These are phyloP conservation scores for Lordiphosa andalusiaca DNA, from an alignment of 2,888 invertebrate genomes.

Conservation along the genomic window DNA sequence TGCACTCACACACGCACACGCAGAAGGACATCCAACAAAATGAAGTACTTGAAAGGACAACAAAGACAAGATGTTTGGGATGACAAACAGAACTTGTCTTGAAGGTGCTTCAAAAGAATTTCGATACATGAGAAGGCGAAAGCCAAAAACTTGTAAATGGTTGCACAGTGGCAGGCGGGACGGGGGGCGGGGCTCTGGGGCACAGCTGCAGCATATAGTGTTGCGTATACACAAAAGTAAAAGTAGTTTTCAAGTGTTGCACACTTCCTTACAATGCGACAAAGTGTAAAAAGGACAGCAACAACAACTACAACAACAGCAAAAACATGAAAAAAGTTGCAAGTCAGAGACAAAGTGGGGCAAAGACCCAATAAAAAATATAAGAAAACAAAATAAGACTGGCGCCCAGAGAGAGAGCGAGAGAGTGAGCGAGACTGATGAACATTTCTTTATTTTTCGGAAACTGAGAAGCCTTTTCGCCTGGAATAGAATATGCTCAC, in stretches of 20 bases:
- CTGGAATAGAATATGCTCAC: conserved; percentile 3
- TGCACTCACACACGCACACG: conserved; percentile 5
- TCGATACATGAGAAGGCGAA: conserved; percentile 31
- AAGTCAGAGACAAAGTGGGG: conserved; percentile 65
- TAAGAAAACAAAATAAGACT: conserved; percentile 5
- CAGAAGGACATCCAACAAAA: conserved; percentile 25
- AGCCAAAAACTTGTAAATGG: conserved; percentile 23
- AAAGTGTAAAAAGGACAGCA: conserved; percentile 62
- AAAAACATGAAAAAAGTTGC: conserved; percentile 56
- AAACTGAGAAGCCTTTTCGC: conserved; percentile 5
- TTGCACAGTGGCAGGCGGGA: conserved; percentile 4
- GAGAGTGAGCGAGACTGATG: conserved; percentile 17
- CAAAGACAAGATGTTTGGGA: conserved; percentile 12
- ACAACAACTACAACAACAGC: conserved; percentile 13
- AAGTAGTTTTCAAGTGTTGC: conserved; percentile 66
- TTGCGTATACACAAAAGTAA: conserved; percentile 73
- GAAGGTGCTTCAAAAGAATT: conserved; percentile 30
- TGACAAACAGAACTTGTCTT: conserved; percentile 28
- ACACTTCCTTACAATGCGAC: conserved; percentile 69
- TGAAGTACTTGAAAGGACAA: conserved; percentile 11
- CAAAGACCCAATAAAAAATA: conserved; percentile 50
- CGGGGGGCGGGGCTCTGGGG: neutral
- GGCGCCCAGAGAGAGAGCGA: conserved; percentile 7
- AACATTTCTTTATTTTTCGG: conserved; percentile 8
- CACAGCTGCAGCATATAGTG: conserved; percentile 38